A percentile compares a stretch with the other conserved stretches of the same genome.
Conservation (phyloP, 2,888 invertebrate genomes). For the Axea sp. region DNA sequence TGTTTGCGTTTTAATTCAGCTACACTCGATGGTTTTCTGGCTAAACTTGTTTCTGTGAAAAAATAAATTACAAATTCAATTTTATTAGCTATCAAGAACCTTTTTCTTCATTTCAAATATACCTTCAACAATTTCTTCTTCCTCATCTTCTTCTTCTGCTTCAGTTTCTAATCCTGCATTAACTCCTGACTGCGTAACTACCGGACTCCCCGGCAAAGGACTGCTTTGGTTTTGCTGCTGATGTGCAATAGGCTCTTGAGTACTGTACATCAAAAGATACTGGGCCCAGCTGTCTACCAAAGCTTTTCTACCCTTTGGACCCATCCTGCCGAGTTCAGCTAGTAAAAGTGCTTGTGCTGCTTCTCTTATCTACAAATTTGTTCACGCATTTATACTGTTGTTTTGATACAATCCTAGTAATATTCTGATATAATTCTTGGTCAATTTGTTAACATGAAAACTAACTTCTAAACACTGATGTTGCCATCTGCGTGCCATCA, state of each 20-base stretch:
- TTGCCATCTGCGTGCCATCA: slow-evolving; percentile 98
- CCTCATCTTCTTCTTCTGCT: slow-evolving; percentile 90
- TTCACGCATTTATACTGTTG: background rate
- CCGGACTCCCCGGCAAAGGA: slow-evolving; percentile 78
- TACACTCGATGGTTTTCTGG: slow-evolving; percentile 90
- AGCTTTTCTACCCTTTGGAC: slow-evolving; percentile 93
- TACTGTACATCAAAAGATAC: slow-evolving; percentile 93
- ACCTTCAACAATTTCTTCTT: slow-evolving; percentile 90
- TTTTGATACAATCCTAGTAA: too few relatives aligned
- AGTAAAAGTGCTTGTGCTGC: slow-evolving; percentile 97
- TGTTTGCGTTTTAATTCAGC: slow-evolving; percentile 95
- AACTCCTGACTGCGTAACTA: slow-evolving; percentile 65
- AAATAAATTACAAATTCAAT: slow-evolving; percentile 2
- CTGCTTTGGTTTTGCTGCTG: slow-evolving; percentile 80
- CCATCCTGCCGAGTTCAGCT: slow-evolving; percentile 93
- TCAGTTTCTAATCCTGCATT: slow-evolving; percentile 62
- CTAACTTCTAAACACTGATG: slow-evolving; percentile 97
- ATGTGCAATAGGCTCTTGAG: slow-evolving; percentile 88
- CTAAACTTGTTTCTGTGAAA: slow-evolving; percentile 77
- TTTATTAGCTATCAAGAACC: background rate
- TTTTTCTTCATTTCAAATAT: too few relatives aligned
- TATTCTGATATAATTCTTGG: too few relatives aligned
- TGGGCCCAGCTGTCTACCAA: slow-evolving; percentile 98
- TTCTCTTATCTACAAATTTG: slow-evolving; percentile 91
- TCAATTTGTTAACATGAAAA: too few relatives aligned